Conservation (phyloP, 2,113 vertebrate species). For the Tylochromis polylepis region DNA sequence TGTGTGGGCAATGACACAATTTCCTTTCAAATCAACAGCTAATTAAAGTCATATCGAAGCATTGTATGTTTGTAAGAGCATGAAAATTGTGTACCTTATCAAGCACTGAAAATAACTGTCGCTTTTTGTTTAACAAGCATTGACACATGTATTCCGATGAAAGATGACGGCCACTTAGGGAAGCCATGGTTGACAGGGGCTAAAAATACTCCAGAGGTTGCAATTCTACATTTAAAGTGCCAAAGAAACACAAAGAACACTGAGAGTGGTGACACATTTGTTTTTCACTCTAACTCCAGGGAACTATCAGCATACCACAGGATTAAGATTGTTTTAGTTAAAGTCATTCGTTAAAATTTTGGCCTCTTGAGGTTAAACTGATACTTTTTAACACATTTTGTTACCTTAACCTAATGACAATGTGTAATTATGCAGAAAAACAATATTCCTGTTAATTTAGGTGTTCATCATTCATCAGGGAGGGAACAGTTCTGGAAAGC, state of each 20-base stretch:
- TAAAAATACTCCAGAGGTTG: constrained; percentile 14
- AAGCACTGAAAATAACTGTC: constrained; percentile 21
- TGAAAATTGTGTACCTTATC: not conserved
- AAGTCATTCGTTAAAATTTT: not conserved
- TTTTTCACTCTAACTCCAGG: not conserved
- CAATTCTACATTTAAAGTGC: not conserved
- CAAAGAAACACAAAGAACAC: not conserved
- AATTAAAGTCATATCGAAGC: not conserved
- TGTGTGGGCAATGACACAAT: constrained; percentile 31
- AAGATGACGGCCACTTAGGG: constrained; percentile 1
- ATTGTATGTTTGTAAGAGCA: not conserved
- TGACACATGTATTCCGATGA: not conserved
- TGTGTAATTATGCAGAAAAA: not conserved
- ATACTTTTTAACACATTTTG: not conserved
- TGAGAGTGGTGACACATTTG: not conserved
- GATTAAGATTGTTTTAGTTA: not conserved
- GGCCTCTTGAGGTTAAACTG: not conserved
- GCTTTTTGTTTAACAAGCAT: constrained; percentile 34
- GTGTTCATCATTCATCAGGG: not conserved
- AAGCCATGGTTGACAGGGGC: not conserved
- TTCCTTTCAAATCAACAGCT: constrained; percentile 36
- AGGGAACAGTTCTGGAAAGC: not conserved
- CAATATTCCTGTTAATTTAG: not conserved
- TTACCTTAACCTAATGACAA: not conserved
- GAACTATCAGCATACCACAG: not conserved